Evolutionary conservation across 2,113 vertebrate species (phyloP), one percentile per base, ranked within the genome.

Genomic region (Ramphastos sulfuratus): DNA sequence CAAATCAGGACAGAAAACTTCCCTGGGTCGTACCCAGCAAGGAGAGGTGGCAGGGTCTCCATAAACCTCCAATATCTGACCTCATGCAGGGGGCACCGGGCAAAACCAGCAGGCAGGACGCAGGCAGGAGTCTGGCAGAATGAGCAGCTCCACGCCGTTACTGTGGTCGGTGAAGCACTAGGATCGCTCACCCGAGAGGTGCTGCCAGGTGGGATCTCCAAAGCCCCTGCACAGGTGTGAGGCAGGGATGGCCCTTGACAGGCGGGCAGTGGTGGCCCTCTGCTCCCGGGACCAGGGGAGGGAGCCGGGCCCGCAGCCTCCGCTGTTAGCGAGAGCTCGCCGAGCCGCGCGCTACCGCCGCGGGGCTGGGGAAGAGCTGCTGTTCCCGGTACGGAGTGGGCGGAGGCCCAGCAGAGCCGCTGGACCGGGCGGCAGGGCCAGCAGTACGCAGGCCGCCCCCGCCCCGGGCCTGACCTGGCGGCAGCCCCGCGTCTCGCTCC

Each of bases 31-130:
- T 20, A 10, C 25, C 58, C 46, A 42, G 3, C n/a, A 15, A 8
- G 31, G 20, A 24, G 30, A 6, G 37, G 14, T 78, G 4, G 15
- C 15, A 27, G 10, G 19, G 37, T 44, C 59, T 27, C 59, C 58
- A 46, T 30, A 37, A 71, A 66, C 5, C 74, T 31, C 23, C 46
- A n/a, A 13, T 7, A 8, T 12, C 21, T 21, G 24, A 27, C 24
- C 35, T 63, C 35, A 17, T 10, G 15, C 16, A 7, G 12, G 5
- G 44, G 7, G 4, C 74, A 66, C 20, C 2, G 1, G 59, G 23
- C 30, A 55, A 48, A 55, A 9, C 46, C 58, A 18, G 15, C 7
- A 3, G 5, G 9, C 0, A 14, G 14, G 5, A 39, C 0, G 10
- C 12, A 23, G 27, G 8, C 1, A 2, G 28, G 23, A 46, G 24